Conservation (phyloP, 1,140 invertebrate species). For the Chironomus striatipennis region DNA sequence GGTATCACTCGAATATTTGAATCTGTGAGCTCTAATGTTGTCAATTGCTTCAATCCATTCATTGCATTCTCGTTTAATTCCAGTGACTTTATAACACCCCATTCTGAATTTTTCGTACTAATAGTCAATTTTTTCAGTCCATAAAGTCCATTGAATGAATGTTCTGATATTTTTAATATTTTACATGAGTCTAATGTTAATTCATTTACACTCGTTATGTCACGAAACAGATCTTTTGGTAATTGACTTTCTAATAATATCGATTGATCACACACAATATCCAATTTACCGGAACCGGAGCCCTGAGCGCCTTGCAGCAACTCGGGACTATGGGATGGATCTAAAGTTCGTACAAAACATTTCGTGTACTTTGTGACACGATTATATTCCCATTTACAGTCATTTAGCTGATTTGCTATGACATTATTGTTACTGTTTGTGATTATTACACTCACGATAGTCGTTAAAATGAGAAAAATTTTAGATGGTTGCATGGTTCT, state of each 20-base stretch:
- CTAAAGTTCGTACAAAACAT: conserved; percentile 1
- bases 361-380: background rate
- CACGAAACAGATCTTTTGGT: conserved; percentile 58
- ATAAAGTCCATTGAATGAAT: conserved; percentile 65
- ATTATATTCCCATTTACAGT: conserved; percentile 19
- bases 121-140: conserved; percentile 65
- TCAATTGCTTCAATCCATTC: conserved; percentile 63
- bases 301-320: conserved; percentile 56
- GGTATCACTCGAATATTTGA: conserved; percentile 74
- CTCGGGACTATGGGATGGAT: background rate
- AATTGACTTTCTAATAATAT: conserved; percentile 72
- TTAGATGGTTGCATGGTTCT: background rate
- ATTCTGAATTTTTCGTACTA: conserved; percentile 65
- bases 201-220: conserved; percentile 61
- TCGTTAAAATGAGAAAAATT: background rate
- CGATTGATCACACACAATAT: conserved; percentile 66
- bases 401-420: background rate
- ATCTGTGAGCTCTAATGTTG: conserved; percentile 66
- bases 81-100: conserved; percentile 61
- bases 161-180: conserved; percentile 61
- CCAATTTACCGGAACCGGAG: conserved; percentile 54
- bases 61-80: conserved; percentile 60
- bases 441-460: background rate
- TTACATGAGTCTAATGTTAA: conserved; percentile 71
- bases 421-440: background rate